Evolutionary conservation across 2,888 invertebrate genomes (phyloP), one percentile per base, ranked within the genome.

Genomic region (Octonoba sinensis): DNA sequence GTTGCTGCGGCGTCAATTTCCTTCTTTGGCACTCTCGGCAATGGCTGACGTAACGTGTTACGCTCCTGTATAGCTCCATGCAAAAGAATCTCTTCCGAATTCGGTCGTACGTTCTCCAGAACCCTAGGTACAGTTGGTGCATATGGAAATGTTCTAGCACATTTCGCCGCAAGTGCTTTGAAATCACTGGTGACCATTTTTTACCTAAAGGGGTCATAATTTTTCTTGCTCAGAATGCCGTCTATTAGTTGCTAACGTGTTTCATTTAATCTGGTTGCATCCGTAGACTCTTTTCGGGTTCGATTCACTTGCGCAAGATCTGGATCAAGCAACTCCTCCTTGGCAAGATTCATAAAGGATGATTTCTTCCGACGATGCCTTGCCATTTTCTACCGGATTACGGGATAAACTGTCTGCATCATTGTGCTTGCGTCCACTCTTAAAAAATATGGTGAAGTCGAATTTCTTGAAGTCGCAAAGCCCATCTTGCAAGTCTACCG

Each of bases 401-500:
- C 54, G 16, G n/a, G 4, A 54, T n/a, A 6, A 54, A 54, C 8
- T 12, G n/a, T 54, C 54, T 6, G 54, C n/a, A 16, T 54, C 54
- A n/a, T 12, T 12, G n/a, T 54, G 54, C 18, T 54, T 54, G 6
- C n/a, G 16, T 54, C 8, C 54, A 12, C 54, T 54, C 18, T 54
- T 16, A 18, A n/a, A 54, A 6, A 54, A 16, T 4, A 54, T 16
- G 4, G 8, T n/a, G 16, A 16, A 12, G n/a, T 54, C 54, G 54
- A n/a, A 54, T n/a, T 54, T 54, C 54, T 54, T 54, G 54, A 18
- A 54, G 69, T 8, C 51, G 4, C 20, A 90, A 62, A 0, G 88
- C 88, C 90, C 90, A 90, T 54, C 90, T 83, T 0, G 87, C 88
- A 0, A 91, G 83, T 46, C 90, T 81, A 11, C 89, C 89, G 15